A percentile compares a stretch with the other conserved stretches of the same genome.
phyloP scores from a whole-genome alignment of 1,140 invertebrate species.

The Sycobia sp. region DNA sequence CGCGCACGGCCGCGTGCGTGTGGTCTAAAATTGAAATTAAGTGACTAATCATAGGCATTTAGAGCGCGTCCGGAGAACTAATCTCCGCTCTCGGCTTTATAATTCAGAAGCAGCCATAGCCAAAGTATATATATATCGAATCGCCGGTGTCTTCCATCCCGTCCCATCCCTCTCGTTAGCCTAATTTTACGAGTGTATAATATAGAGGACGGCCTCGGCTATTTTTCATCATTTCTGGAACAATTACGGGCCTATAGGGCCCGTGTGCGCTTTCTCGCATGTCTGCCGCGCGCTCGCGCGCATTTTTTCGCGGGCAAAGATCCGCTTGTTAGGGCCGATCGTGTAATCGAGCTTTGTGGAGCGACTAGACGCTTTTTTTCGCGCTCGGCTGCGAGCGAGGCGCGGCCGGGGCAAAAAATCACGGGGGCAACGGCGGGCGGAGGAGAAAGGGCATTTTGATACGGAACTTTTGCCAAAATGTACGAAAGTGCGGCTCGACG shows the following conservation, averaged over 20 bases:
- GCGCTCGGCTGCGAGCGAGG: no score
- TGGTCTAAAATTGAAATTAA: slow-evolving; percentile 45
- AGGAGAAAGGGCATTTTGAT: slow-evolving; percentile 2
- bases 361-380: neutral
- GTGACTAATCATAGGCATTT: slow-evolving; percentile 44
- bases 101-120: slow-evolving; percentile 6
- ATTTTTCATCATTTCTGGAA: slow-evolving; percentile 47
- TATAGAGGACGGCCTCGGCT: slow-evolving; percentile 14
- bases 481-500: neutral
- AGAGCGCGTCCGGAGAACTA: neutral
- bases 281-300: neutral
- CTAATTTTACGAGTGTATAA: slow-evolving; percentile 55
- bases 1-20: no score
- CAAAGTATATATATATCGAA: no score
- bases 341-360: slow-evolving; percentile 11
- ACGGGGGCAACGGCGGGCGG: no score
- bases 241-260: slow-evolving; percentile 35
- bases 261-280: neutral
- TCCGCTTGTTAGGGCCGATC: neutral
- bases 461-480: slow-evolving; percentile 12
- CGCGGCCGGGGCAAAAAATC: no score
- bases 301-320: neutral
- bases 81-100: neutral
- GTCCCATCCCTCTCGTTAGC: slow-evolving; percentile 45
- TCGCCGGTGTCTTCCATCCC: neutral